Base-by-base conservation (phyloP, 2,797 vertebrate genomes). In the Netta rufina region DNA sequence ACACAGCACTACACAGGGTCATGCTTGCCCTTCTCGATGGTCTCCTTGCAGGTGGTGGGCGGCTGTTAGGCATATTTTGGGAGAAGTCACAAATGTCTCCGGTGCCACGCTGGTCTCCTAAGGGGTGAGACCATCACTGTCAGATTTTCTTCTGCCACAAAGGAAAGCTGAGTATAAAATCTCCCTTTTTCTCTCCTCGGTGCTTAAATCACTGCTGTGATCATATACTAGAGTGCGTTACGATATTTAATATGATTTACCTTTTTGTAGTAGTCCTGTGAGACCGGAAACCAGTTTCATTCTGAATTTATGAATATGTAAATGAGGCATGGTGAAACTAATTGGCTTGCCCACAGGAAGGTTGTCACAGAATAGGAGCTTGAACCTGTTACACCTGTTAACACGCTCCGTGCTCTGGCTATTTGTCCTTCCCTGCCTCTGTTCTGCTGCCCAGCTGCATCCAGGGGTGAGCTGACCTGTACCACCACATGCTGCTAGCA, bases 191-290 rank as follows among this genome's bases (percentile, higher is more conserved):
- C 91, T 87, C 61, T 61, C 64, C 67, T 49, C 6, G 3, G 16
- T 71, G 33, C 61, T 87, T 93, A 64, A 62, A 90, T 76, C 58
- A 70, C 83, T 66, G 41, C 79, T 87, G 65, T 65, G 87, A 56
- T 84, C 39, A 75, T n/a, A 67, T 53, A 58, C 21, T 47, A 57
- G 67, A 88, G 25, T 64, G 57, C 39, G 79, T 91, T 94, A 76
- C 60, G 88, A 67, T 67, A 73, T 84, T 93, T 89, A 80, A 80
- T 89, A 79, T 43, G 1, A 90, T 94, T 94, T 94, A 74, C 54
- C 72, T 87, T 93, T 93, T 87, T 65, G 36, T 11, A 83, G 41
- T 62, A 24, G 54, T 79, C 83, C 67, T 62, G 19, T 51, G 95
- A 90, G 94, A 89, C 30, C 20, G 30, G 56, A 80, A 89, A 75